Percentiles rank a stretch among this genome's conserved stretches.
These are phyloP conservation scores for Sinocyclocheilus grahami DNA, from an alignment of 2,113 vertebrate species.

Conservation along the genomic window DNA sequence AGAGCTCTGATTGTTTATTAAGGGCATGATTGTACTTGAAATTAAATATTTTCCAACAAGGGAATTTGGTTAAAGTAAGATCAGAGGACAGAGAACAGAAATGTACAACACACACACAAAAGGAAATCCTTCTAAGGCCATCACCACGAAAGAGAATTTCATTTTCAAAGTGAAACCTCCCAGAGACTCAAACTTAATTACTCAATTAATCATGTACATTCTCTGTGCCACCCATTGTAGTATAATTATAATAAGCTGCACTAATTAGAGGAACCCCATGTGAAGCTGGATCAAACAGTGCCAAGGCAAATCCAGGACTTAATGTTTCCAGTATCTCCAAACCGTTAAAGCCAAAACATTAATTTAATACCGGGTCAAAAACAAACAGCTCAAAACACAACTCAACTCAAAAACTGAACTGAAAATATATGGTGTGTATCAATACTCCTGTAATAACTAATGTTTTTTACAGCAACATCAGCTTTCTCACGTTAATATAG, in stretches of 20 bases:
- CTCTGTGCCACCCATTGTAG: conserved; percentile 29
- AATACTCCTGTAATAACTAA: not conserved
- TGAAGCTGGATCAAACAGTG: conserved; percentile 15
- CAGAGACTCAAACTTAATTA: conserved; percentile 37
- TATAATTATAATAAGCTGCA: conserved; percentile 29
- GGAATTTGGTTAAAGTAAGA: conserved; percentile 4
- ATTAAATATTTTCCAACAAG: conserved; percentile 29
- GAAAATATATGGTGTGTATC: not conserved
- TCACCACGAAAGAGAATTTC: conserved; percentile 3
- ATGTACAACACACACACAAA: not conserved
- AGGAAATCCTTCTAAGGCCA: conserved; percentile 16
- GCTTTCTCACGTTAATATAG: not conserved
- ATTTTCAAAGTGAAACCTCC: conserved; percentile 22
- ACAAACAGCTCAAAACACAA: not conserved
- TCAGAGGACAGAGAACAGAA: not conserved
- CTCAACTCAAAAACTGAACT: not conserved
- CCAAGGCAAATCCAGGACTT: conserved; percentile 4
- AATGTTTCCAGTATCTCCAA: conserved; percentile 5
- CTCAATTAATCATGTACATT: conserved; percentile 35
- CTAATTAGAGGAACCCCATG: conserved; percentile 35
- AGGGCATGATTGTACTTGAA: not conserved
- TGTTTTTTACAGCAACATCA: not conserved
- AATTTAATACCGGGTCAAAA: not conserved
- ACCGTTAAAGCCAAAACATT: not conserved
- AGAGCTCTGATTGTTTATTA: conserved; percentile 3